Base-by-base conservation (phyloP, 2,888 invertebrate genomes). In the Patella caerulea region DNA sequence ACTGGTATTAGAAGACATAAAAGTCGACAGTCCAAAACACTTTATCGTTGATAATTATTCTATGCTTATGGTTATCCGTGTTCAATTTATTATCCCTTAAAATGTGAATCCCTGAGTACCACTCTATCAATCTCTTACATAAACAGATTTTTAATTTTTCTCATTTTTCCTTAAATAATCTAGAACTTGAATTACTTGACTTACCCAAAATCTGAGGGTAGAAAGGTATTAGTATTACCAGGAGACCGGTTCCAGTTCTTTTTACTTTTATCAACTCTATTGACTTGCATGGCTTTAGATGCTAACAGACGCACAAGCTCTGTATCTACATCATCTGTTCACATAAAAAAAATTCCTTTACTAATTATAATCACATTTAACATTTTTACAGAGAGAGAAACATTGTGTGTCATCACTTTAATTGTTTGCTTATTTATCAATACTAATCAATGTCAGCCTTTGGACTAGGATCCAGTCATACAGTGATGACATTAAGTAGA, bases 281-380 rank as follows among this genome's bases (percentile, higher is more conserved):
- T 85, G 29, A 87, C 85, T 45, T 86, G 85, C 84, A 89, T 85
- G 9, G 90, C 86, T 73, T 88, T 89, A 65, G 88, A 85, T 15
- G 91, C 91, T 70, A 91, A 82, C 73, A 90, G 83, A 24, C 90
- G 83, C 70, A 90, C 83, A 75, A 91, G 77, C 59, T 91, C 91
- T 45, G 90, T 91, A 80, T 91, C 91, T 17, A 91, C 90, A 85
- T 91, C 90, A 84, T 91, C 91, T 91, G 83, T 5, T 34, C 17
- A 15, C 29, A 70, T 3, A 14, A 73, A 55, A 52, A 14, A 19
- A 52, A 15, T 54, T 5, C 69, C 15, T 19, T 65, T 24, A 34
- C 11, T n/a, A 24, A 34, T 52, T n/a, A 52, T 45, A 65, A 45
- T 45, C 45, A 9, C 14, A 70, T 15, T n/a, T 70, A 70, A 12